A percentile compares a stretch with the other conserved stretches of the same genome.
Evolutionary conservation across 2,797 vertebrate species (phyloP).

Genomic region (Chelmon rostratus): DNA sequence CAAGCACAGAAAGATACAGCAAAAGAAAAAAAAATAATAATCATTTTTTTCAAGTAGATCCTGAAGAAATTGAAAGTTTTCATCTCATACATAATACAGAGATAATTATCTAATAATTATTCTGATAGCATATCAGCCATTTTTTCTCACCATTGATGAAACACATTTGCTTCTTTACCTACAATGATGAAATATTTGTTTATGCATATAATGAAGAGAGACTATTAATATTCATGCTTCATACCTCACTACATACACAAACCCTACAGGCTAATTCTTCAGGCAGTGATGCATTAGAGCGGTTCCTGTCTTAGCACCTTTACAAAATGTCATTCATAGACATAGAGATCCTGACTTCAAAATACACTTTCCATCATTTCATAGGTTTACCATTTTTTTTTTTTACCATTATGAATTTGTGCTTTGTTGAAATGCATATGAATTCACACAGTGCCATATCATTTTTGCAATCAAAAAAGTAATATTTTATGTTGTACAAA

Average conservation of each 20-base stretch:
- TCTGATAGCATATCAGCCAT: background rate
- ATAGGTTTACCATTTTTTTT: background rate
- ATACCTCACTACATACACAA: constrained; percentile 20
- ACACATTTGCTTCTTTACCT: constrained; percentile 14
- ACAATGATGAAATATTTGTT: constrained; percentile 14
- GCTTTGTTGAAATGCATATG: background rate
- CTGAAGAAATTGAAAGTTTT: constrained; percentile 3
- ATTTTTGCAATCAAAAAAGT: background rate
- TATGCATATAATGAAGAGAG: constrained; percentile 23
- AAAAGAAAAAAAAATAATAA: too few relatives aligned
- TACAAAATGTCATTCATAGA: constrained; percentile 1
- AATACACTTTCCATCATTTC: constrained; percentile 11
- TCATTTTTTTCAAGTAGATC: background rate
- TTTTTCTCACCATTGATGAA: background rate
- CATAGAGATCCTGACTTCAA: background rate
- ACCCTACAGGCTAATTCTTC: constrained; percentile 47
- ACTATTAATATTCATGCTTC: constrained; percentile 52
- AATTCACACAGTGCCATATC: background rate
- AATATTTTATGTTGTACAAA: background rate
- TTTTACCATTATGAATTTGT: background rate
- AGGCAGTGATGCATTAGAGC: constrained; percentile 32
- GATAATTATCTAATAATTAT: constrained; percentile 1
- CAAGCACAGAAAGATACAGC: background rate
- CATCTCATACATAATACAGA: background rate
- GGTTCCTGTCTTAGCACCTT: constrained; percentile 36